Evolutionary conservation across 1,140 invertebrate genomes (phyloP).

Genomic region (Lucilia sericata): DNA sequence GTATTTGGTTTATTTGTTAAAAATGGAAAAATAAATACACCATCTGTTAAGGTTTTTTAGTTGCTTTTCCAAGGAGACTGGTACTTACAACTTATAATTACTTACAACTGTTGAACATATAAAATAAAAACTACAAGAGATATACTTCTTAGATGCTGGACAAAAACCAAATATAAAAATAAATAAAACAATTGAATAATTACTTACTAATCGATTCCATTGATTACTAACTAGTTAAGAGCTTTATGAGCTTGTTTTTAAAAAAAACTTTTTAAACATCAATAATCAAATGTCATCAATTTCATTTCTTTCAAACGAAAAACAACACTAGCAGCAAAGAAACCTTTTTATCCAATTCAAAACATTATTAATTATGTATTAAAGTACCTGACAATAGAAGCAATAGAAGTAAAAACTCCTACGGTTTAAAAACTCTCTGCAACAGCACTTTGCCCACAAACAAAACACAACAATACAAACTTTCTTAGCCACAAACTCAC

Average conservation of each 20-base stretch:
- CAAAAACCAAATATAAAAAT: no score
- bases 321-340: no score
- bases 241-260: not conserved
- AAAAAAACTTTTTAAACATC: not conserved
- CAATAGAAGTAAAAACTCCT: constrained; percentile 45
- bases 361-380: constrained; percentile 34
- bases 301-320: no score
- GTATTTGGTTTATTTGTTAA: not conserved
- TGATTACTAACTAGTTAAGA: not conserved
- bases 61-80: constrained; percentile 15
- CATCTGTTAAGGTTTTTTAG: not conserved
- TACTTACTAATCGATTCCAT: no score
- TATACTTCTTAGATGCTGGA: not conserved
- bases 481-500: not conserved
- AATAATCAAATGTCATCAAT: no score
- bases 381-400: constrained; percentile 67
- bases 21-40: not conserved
- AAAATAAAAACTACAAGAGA: not conserved
- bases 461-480: not conserved
- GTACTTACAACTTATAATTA: not conserved
- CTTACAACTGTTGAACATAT: not conserved
- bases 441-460: not conserved
- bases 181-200: no score
- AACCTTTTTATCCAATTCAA: not conserved
- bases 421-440: not conserved